These are phyloP conservation scores for Astyanax mexicanus DNA, from an alignment of 2,797 vertebrate genomes.

Conservation along the genomic window DNA sequence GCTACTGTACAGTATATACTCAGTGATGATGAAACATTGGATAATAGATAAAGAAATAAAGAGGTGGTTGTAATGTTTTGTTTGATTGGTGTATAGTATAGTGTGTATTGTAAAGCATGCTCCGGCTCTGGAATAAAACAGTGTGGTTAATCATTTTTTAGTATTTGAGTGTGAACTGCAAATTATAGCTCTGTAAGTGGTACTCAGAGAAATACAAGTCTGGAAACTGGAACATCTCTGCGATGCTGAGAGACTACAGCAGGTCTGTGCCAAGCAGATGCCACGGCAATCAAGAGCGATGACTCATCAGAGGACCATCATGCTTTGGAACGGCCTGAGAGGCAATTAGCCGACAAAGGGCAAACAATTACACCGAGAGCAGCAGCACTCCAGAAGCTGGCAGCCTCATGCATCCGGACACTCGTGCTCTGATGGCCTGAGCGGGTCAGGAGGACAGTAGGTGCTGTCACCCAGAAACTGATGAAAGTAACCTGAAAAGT, in stretches of 20 bases:
- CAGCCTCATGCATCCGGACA: constrained; percentile 15
- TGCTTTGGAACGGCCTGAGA: constrained; percentile 36
- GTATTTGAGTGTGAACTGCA: constrained; percentile 14
- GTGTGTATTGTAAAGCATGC: too few relatives aligned
- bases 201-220: neutral
- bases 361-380: constrained; percentile 53
- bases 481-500: too few relatives aligned
- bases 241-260: constrained; percentile 24
- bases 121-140: too few relatives aligned
- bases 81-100: too few relatives aligned
- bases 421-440: constrained; percentile 23
- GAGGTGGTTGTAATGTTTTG: too few relatives aligned
- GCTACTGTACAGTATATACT: too few relatives aligned
- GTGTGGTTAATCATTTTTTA: constrained; percentile 12
- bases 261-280: constrained; percentile 40
- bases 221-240: constrained; percentile 16
- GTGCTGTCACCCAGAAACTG: neutral
- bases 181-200: neutral
- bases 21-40: too few relatives aligned
- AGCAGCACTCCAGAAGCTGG: constrained; percentile 36
- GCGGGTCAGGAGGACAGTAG: neutral
- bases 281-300: constrained; percentile 39
- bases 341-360: constrained; percentile 51
- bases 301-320: constrained; percentile 53
- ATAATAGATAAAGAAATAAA: too few relatives aligned